Evolutionary conservation across 2,113 vertebrate species (phyloP).

Genomic region (Microcebus griseorufus): DNA sequence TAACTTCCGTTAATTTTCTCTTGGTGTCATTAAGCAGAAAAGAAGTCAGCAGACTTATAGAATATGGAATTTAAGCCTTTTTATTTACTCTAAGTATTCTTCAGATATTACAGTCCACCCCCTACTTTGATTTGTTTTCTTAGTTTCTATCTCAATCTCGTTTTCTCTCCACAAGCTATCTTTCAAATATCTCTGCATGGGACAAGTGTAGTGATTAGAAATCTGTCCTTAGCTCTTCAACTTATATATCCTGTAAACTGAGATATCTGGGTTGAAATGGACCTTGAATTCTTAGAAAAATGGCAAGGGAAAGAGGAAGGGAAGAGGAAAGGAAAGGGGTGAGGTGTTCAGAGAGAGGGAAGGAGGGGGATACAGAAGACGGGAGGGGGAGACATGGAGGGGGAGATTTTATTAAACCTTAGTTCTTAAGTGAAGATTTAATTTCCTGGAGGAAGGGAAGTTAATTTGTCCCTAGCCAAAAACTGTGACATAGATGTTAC

Average conservation of each 20-base stretch:
- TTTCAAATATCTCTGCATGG: background rate
- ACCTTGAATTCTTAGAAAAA: background rate
- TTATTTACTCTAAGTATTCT: background rate
- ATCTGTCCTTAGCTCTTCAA: background rate
- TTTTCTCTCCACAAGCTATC: background rate
- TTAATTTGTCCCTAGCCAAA: background rate
- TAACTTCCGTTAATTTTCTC: background rate
- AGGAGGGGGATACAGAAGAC: background rate
- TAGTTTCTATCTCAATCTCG: background rate
- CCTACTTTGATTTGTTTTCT: background rate
- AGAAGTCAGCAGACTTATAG: background rate
- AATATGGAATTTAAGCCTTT: background rate
- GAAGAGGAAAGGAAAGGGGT: background rate
- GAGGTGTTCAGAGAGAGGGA: background rate
- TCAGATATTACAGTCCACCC: background rate
- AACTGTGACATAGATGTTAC: background rate
- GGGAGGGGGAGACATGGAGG: background rate
- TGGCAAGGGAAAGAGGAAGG: background rate
- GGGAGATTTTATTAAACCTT: background rate
- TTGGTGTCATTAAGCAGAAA: background rate
- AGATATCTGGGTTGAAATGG: background rate
- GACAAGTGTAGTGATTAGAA: background rate
- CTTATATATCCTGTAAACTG: background rate
- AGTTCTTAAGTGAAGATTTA: background rate
- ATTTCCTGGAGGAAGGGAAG: background rate